These are phyloP conservation scores for Saccostrea cuccullata DNA, from an alignment of 1,140 invertebrate species.

Conservation along the genomic window DNA sequence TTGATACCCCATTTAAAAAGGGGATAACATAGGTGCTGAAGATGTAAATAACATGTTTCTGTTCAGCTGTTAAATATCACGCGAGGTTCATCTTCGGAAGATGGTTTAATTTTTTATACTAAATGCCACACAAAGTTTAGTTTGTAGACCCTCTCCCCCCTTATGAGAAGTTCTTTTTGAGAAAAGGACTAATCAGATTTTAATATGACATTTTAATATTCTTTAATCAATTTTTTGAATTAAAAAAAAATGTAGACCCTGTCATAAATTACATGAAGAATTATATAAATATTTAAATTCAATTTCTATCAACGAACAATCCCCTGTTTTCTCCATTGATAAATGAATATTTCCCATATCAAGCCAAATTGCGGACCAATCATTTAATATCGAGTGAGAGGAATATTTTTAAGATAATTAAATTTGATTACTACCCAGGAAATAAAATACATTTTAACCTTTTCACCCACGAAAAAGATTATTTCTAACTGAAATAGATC, in stretches of 20 bases:
- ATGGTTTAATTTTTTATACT: not conserved
- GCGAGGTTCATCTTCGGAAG: not conserved
- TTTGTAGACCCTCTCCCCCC: too few species aligned
- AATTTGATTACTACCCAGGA: not conserved
- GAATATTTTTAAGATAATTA: conserved; percentile 24
- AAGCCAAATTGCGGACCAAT: not conserved
- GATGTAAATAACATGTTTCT: not conserved
- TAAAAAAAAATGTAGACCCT: too few species aligned
- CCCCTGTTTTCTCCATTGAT: not conserved
- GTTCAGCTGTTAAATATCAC: conserved; percentile 21
- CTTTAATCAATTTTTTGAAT: too few species aligned
- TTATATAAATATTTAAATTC: not conserved
- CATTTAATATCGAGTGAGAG: not conserved
- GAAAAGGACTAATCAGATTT: too few species aligned
- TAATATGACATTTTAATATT: too few species aligned
- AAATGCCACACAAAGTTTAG: conserved; percentile 23
- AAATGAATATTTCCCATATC: not conserved
- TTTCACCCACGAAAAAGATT: conserved; percentile 6
- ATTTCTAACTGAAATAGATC: not conserved
- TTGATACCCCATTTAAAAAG: conserved; percentile 12
- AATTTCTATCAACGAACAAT: not conserved
- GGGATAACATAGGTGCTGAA: conserved; percentile 18
- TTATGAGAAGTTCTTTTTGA: too few species aligned
- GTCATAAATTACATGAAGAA: not conserved
- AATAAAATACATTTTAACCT: conserved; percentile 35